Evolutionary conservation across 2,113 vertebrate species (phyloP), one percentile per base, ranked within the genome.

Genomic region (Motacilla alba): DNA sequence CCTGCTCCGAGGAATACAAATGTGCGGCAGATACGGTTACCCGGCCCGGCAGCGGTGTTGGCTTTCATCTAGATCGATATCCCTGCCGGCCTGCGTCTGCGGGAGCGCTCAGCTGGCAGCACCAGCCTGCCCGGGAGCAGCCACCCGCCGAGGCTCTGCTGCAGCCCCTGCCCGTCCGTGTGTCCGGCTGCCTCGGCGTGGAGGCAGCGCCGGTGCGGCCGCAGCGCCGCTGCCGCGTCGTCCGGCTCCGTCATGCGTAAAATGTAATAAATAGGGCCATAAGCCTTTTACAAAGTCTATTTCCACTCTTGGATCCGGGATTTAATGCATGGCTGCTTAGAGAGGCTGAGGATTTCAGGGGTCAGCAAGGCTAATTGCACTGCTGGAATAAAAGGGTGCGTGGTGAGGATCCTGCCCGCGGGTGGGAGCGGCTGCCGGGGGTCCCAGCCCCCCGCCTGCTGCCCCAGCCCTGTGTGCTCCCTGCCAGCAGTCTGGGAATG

Each of bases 231-330:
- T 75, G 89, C 94, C 5, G 27, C 33, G 67, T 92, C 53, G 93
- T 66, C 55, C 43, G 87, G 80, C 95, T 91, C 89, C 22, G 3
- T 97, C 95, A 94, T 87, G 96, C 76, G 89, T 96, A 93, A 93
- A 97, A 95, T 97, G 96, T 96, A 97, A 97, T 97, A 97, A 97
- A 97, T 97, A 97, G 97, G 95, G 94, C 93, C 90, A 90, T 97
- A 97, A 97, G 97, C 96, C 95, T 97, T 97, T 97, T 95, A 97
- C 94, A 87, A 98, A 98, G 97, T 97, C 98, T 97, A 96, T 98
- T 98, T 98, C 96, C 96, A 98, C 97, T 96, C 96, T 92, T 96
- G 97, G 96, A 97, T 97, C 97, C 83, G 94, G 58, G 96, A 98
- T 98, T 98, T 98, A 98, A 98, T 87, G 96, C 98, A 97, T 77